phyloP scores from a whole-genome alignment of 1,140 invertebrate genomes.

The Prorops nasuta region DNA sequence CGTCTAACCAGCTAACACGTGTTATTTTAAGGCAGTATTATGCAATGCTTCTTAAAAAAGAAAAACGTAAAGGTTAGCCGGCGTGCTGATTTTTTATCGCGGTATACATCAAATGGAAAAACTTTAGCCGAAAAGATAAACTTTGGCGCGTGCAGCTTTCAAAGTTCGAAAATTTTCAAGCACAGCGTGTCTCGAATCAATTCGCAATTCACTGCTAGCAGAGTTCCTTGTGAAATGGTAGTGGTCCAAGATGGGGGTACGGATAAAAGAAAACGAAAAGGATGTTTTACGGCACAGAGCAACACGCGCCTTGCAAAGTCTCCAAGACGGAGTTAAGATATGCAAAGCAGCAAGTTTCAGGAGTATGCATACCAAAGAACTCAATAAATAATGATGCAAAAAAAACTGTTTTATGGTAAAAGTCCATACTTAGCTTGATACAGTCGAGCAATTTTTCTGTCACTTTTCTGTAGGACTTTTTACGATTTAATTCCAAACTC shows the following conservation, averaged over 20 bases:
- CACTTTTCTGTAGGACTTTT: no score
- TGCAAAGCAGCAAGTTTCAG: slow-evolving; percentile 15
- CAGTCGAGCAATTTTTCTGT: no score
- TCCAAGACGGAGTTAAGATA: slow-evolving; percentile 17
- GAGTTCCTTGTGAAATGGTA: no score
- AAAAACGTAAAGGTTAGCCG: no score
- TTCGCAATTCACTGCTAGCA: slow-evolving; percentile 8
- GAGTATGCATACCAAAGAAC: slow-evolving; percentile 7
- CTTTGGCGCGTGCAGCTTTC: background rate
- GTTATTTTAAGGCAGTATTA: no score
- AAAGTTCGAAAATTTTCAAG: slow-evolving; percentile 10
- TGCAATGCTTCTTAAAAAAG: no score
- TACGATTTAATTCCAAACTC: no score
- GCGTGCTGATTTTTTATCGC: no score
- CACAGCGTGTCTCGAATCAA: slow-evolving; percentile 17
- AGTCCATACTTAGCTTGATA: no score
- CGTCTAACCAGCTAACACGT: no score
- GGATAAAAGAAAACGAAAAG: slow-evolving; percentile 9
- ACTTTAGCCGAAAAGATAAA: slow-evolving; percentile 3
- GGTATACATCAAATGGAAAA: slow-evolving; percentile 12
- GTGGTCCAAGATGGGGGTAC: background rate
- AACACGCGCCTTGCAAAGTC: no score
- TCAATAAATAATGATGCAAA: slow-evolving; percentile 14
- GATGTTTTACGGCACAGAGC: slow-evolving; percentile 8
- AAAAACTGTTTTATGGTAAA: no score